Evolutionary conservation across 2,113 vertebrate species (phyloP), one percentile per base, ranked within the genome.

Genomic region (Mesitornis unicolor): DNA sequence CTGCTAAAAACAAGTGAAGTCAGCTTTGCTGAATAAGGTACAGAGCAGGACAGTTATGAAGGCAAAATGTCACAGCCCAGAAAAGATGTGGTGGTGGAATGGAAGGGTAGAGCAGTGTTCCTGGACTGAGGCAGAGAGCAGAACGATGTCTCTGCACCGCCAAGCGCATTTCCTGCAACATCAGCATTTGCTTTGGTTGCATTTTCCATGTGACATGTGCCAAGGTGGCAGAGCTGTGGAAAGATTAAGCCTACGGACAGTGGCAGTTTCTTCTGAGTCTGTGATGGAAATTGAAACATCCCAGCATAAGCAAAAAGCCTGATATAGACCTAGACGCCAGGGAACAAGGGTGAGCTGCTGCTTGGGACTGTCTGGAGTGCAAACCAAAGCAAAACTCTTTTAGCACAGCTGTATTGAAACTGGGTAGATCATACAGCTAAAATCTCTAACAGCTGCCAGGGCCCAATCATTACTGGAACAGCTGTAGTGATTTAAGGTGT

Each of bases 121-220:
- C 45, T 42, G 59, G n/a, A 45, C 33, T 0, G 0, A 78, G 36
- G 33, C 56, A 81, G 47, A 59, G 67, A 90, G 56, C 38, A 57
- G 57, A 89, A 77, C 0, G 0, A 40, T 35, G 35, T 33, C 77
- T 76, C 84, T 0, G 1, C 57, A 26, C 19, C 22, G 64, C 75
- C 64, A 54, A 65, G 47, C 29, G 90, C 54, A 51, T 80, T 90
- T 96, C 29, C 63, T 86, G 71, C 71, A 69, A 38, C 45, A 33
- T 76, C 25, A 42, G 38, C 54, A 33, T 67, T 85, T 94, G 35
- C 75, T 80, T 88, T 51, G 38, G 10, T 59, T 88, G 85, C 71
- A 71, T 70, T 94, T 95, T 94, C 79, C 42, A 33, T 19, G 17
- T 25, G 29, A 71, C 10, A 20, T 45, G 47, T 8, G 10, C 68